phyloP scores from a whole-genome alignment of 2,797 vertebrate species.

The Discoglossus pictus region DNA sequence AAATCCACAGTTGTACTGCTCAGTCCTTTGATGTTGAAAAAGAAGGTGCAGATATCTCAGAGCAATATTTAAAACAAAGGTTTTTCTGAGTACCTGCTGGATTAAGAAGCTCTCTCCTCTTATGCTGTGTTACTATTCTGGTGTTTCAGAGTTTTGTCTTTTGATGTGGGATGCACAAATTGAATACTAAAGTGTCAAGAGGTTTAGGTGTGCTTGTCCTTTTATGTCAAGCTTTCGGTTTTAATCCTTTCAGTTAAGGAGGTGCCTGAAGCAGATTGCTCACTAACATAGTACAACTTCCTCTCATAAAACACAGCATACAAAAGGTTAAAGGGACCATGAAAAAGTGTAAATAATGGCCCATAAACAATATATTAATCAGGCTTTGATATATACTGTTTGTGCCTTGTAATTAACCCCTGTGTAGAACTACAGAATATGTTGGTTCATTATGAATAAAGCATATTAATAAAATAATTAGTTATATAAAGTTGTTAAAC shows the following conservation, averaged over 20 bases:
- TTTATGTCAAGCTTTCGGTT: background rate
- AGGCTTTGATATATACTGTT: too few relatives aligned
- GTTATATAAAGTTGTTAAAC: too few relatives aligned
- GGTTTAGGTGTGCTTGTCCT: background rate
- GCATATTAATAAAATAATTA: too few relatives aligned
- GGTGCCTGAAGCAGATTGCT: background rate
- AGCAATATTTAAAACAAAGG: background rate
- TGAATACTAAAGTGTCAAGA: background rate
- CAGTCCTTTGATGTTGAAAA: slow-evolving; percentile 7
- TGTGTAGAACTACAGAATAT: too few relatives aligned
- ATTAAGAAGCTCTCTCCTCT: background rate
- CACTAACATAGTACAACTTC: background rate
- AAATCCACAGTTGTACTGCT: too few relatives aligned
- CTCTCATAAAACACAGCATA: too few relatives aligned
- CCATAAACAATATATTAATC: too few relatives aligned
- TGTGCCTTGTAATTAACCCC: too few relatives aligned
- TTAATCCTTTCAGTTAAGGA: background rate
- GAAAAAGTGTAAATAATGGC: too few relatives aligned
- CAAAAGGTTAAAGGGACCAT: too few relatives aligned
- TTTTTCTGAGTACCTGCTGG: background rate
- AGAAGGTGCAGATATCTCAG: background rate
- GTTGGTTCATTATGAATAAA: too few relatives aligned
- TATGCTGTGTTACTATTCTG: slow-evolving; percentile 1
- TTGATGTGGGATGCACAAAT: background rate
- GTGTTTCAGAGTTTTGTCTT: background rate